Percentiles rank a stretch among this genome's conserved stretches.
These are phyloP conservation scores for Halcyon leucocephala DNA, from an alignment of 2,797 vertebrate genomes.

Conservation along the genomic window DNA sequence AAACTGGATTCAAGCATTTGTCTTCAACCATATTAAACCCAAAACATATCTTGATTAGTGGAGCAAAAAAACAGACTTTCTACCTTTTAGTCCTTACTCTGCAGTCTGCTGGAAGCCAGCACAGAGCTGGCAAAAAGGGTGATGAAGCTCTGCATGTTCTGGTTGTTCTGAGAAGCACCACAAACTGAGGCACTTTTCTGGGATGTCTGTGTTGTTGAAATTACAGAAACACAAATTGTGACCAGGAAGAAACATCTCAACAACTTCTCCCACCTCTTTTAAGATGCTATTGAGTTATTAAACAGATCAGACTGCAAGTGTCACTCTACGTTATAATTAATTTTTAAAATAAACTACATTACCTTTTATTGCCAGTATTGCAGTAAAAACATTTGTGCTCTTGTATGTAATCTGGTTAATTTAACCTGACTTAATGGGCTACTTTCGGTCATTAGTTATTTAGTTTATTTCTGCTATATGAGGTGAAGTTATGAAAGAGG, in stretches of 20 bases:
- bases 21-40: not conserved
- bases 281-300: not conserved
- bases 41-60: not conserved
- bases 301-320: not conserved
- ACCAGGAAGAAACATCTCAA: not conserved
- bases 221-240: not conserved
- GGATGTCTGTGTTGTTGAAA: not conserved
- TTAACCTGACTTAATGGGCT: not conserved
- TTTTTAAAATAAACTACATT: not conserved
- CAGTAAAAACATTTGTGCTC: not conserved
- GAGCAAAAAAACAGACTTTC: not conserved
- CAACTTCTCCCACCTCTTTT: not conserved
- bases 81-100: not conserved
- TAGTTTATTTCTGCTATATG: not conserved
- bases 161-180: not conserved
- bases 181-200: not conserved
- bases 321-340: not conserved
- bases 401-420: not conserved
- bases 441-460: rapidly evolving
- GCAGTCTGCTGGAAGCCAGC: not conserved
- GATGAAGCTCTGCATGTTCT: not conserved
- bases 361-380: not conserved
- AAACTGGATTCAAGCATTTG: not conserved
- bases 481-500: not conserved
- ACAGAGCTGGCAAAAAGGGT: not conserved